Percentiles rank a stretch among this genome's conserved stretches.
phyloP scores from a whole-genome alignment of 2,797 vertebrate genomes.

The Melanotaenia trifasciata region DNA sequence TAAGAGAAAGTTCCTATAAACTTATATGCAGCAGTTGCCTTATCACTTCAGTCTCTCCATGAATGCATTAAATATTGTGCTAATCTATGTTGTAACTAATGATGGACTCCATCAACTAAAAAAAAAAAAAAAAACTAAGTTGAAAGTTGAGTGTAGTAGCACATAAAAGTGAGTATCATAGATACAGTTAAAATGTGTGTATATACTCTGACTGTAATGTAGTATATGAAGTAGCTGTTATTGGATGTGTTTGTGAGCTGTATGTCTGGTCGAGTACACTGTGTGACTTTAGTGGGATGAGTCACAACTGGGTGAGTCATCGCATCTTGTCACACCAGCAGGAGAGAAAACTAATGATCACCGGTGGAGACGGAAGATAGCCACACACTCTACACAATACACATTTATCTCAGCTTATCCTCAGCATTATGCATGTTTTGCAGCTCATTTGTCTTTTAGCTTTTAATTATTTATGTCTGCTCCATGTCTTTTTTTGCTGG shows the following conservation, averaged over 20 bases:
- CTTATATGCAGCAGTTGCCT: too few relatives aligned
- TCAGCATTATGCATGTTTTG: conserved; percentile 5
- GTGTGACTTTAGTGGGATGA: conserved; percentile 49
- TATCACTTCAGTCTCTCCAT: too few relatives aligned
- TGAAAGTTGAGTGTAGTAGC: not conserved
- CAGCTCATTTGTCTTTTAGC: conserved; percentile 2
- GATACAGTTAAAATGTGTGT: not conserved
- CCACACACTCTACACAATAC: not conserved
- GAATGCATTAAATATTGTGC: too few relatives aligned
- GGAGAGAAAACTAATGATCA: conserved; percentile 52
- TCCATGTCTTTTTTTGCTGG: not conserved
- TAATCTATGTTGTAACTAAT: too few relatives aligned
- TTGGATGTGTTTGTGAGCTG: conserved; percentile 4
- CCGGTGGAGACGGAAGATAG: conserved; percentile 16
- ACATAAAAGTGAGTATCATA: not conserved
- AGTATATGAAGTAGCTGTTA: conserved; percentile 15
- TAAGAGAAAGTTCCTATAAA: too few relatives aligned
- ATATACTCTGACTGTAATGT: not conserved
- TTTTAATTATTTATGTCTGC: not conserved
- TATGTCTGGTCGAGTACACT: conserved; percentile 39
- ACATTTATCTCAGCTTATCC: conserved; percentile 10
- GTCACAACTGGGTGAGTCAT: conserved; percentile 74
- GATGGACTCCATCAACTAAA: not conserved
- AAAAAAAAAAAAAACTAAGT: not conserved
- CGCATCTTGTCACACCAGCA: conserved; percentile 44